Base-by-base conservation (phyloP, 2,113 vertebrate species). In the Bubo bubo region DNA sequence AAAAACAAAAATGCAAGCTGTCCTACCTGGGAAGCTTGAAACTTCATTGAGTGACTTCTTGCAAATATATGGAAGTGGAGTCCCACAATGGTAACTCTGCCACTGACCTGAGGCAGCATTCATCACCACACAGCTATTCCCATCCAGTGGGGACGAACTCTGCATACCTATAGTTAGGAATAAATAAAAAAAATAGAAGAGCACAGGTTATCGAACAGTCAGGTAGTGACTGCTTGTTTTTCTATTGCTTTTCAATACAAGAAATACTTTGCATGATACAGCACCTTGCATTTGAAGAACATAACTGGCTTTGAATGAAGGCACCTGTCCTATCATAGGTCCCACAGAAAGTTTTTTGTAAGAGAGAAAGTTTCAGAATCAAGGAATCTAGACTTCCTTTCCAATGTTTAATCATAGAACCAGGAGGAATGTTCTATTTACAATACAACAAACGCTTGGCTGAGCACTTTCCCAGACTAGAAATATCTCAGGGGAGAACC, bases 41-140 rank as follows among this genome's bases (percentile, higher is more conserved):
- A 96, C 86, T 53, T 90, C 47, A 81, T 74, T 96, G 35, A 97
- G 68, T 35, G 98, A 97, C 93, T 99, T 99, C 96, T 98, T 98
- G 97, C 99, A 99, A 95, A 99, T 41, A 81, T 99, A 99, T 2
- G 99, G 99, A 92, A 99, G 97, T 12, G 66, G 93, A 34, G 95
- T 97, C 76, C 98, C 98, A 88, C 99, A 99, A 0, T 97, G 95
- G 70, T 97, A 97, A 41, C 97, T 97, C 64, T 98, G 97, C 96
- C 98, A 99, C 56, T 96, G 97, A 37, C 98, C 98, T 5, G 98
- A 96, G 5, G 96, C 70, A 16, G 98, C 96, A 89, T 98, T 98
- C 97, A 99, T 98, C 43, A 94, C 97, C 3, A 98, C 99, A 64
- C 99, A 99, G 93, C 99, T 99, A 2, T 97, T 97, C n/a, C 97